These are phyloP conservation scores for Chascanopsetta lugubris DNA, from an alignment of 2,113 vertebrate species.

Conservation along the genomic window DNA sequence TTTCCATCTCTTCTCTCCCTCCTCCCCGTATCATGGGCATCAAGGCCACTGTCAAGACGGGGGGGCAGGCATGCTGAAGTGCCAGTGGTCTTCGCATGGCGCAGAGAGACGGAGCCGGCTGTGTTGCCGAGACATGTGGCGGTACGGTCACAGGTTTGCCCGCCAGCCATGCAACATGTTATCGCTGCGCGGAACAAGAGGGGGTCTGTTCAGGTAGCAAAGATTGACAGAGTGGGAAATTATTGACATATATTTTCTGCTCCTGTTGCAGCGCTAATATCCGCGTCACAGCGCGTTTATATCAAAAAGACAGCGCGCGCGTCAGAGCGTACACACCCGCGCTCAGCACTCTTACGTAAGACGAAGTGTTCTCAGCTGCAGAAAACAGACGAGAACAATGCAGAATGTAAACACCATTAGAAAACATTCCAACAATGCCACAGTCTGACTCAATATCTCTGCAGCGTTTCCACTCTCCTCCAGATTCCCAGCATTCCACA, in stretches of 20 bases:
- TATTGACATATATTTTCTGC: background rate
- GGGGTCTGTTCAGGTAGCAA: conserved; percentile 35
- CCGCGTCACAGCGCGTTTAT: background rate
- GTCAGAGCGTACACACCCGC: background rate
- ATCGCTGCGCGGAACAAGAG: conserved; percentile 34
- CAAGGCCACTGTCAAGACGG: conserved; percentile 42
- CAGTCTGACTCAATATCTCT: conserved; percentile 72
- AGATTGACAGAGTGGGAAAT: conserved; percentile 4
- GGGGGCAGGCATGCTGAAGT: conserved; percentile 35
- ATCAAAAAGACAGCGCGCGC: background rate
- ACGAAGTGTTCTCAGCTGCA: conserved; percentile 29
- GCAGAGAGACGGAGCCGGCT: conserved; percentile 44
- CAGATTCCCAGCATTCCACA: conserved; percentile 75
- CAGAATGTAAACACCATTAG: conserved; percentile 46
- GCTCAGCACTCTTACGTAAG: conserved; percentile 44
- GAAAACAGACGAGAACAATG: conserved; percentile 41
- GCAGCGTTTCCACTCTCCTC: conserved; percentile 54
- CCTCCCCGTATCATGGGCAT: conserved; percentile 43
- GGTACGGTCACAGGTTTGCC: conserved; percentile 43
- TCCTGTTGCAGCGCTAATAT: conserved; percentile 2
- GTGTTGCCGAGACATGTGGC: conserved; percentile 63
- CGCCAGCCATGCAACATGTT: conserved; percentile 54
- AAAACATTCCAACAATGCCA: conserved; percentile 76
- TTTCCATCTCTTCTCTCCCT: conserved; percentile 28
- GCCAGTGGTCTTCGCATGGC: conserved; percentile 52